Evolutionary conservation across 2,888 invertebrate species (phyloP).

Genomic region (Spilarctia lutea): DNA sequence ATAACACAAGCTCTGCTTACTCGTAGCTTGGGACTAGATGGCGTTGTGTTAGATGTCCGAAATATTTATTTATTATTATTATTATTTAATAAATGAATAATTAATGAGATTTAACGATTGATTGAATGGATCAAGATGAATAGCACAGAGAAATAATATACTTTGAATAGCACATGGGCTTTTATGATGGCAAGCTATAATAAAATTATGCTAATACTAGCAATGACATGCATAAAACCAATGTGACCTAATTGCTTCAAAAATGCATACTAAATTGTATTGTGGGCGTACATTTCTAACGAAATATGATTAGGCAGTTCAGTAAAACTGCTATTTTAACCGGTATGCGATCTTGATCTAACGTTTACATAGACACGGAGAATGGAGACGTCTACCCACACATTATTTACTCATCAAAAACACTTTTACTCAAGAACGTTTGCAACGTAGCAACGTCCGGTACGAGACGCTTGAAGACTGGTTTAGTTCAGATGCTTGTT

Average conservation of each 20-base stretch:
- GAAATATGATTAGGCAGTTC: background rate
- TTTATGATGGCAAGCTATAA: background rate
- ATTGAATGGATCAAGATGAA: background rate
- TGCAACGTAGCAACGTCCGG: too few species aligned
- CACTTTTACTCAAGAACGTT: background rate
- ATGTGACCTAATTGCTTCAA: background rate
- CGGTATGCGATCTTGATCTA: background rate
- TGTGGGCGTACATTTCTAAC: background rate
- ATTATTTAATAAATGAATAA: too few species aligned
- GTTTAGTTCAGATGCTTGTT: background rate
- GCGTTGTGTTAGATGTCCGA: too few species aligned
- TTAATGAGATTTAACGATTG: background rate
- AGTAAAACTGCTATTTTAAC: background rate
- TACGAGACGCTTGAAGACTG: background rate
- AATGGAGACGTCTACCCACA: background rate
- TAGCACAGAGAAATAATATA: background rate
- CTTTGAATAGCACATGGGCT: background rate
- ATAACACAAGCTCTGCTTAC: too few species aligned
- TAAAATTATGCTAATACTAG: too few species aligned
- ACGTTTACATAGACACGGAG: background rate
- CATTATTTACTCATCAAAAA: background rate
- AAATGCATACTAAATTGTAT: background rate
- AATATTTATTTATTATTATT: too few species aligned
- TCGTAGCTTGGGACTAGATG: too few species aligned
- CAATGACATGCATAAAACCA: background rate